Conservation (phyloP, 2,797 vertebrate genomes). For the Epinephelus coioides region DNA sequence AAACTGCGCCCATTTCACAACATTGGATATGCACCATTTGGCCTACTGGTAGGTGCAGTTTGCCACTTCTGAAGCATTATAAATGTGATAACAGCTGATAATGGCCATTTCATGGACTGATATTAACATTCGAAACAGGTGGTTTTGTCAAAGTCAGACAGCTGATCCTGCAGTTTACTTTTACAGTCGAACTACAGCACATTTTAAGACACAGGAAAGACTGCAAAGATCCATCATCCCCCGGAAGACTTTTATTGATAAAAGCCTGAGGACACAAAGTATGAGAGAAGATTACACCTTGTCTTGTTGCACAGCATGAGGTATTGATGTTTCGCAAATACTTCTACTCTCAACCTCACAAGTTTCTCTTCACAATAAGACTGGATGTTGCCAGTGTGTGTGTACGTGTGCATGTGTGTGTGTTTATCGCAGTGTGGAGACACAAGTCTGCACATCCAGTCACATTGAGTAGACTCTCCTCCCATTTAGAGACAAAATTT, state of each 20-base stretch:
- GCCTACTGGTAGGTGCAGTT: too few species aligned
- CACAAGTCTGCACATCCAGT: constrained; percentile 24
- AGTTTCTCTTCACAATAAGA: not conserved
- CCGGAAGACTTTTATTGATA: not conserved
- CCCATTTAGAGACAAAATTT: constrained; percentile 15
- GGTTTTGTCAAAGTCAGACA: too few species aligned
- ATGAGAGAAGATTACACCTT: not conserved
- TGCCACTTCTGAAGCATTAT: too few species aligned
- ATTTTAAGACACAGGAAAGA: not conserved
- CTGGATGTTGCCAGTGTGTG: not conserved
- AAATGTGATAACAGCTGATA: too few species aligned
- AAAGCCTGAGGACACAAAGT: not conserved
- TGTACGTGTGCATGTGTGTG: not conserved
- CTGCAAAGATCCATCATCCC: not conserved
- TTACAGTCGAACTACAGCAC: too few species aligned
- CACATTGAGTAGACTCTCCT: not conserved
- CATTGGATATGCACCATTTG: too few species aligned
- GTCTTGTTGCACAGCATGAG: not conserved
- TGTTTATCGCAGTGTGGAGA: constrained; percentile 30
- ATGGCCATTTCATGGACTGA: too few species aligned
- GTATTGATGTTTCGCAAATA: not conserved
- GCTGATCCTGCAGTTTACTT: too few species aligned
- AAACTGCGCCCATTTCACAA: too few species aligned
- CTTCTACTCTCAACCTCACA: too few species aligned
- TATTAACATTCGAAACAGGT: too few species aligned